Conservation (phyloP, 2,797 vertebrate genomes). For the Artibeus jamaicensis region DNA sequence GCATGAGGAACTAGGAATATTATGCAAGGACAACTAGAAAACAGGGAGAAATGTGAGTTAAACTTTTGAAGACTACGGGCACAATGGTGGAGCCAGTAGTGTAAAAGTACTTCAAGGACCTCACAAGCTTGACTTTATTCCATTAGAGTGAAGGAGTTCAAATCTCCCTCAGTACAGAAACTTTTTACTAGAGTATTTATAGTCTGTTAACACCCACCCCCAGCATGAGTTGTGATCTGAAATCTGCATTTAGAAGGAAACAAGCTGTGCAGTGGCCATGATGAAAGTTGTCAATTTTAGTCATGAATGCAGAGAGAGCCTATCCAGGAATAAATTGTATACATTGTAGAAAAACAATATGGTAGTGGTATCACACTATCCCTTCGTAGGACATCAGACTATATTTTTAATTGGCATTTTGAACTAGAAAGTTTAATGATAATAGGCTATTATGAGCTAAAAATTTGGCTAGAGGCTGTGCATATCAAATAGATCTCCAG, state of each 20-base stretch:
- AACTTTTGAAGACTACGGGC: not conserved
- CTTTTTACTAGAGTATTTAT: not conserved
- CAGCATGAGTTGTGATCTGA: not conserved
- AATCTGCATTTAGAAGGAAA: not conserved
- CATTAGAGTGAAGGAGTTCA: not conserved
- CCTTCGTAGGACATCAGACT: not conserved
- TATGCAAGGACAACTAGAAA: not conserved
- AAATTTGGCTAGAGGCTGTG: not conserved
- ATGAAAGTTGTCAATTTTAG: not conserved
- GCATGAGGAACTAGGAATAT: not conserved
- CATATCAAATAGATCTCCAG: not conserved
- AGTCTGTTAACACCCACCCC: not conserved
- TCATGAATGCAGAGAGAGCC: not conserved
- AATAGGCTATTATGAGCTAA: not conserved
- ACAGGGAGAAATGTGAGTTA: not conserved
- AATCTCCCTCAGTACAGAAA: not conserved
- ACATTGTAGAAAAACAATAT: not conserved
- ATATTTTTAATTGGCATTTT: not conserved
- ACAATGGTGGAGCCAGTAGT: not conserved
- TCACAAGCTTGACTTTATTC: not conserved
- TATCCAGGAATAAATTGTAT: not conserved
- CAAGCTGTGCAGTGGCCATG: not conserved
- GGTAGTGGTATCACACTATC: not conserved
- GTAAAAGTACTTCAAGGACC: not conserved
- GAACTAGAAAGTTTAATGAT: not conserved